Base-by-base conservation (phyloP, 2,113 vertebrate genomes). In the Hystrix brachyura region DNA sequence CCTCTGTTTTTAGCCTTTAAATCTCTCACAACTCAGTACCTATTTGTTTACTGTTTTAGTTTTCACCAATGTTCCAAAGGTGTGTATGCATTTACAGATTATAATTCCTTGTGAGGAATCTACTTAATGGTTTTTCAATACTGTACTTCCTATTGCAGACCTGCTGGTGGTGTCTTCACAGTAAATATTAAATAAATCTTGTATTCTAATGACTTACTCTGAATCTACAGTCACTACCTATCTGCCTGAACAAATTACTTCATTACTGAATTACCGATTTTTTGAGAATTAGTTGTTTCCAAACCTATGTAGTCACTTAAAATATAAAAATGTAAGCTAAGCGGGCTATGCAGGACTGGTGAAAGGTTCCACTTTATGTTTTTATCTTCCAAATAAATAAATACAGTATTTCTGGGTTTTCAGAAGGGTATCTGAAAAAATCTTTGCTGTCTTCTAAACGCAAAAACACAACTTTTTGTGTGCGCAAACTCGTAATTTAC, bases 161-260 rank as follows among this genome's bases (percentile, higher is more conserved):
- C 6, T 11, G 51, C 7, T 7, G 34, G 27, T 34, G 57, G 62
- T 87, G 51, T 51, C n/a, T 79, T 69, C 25, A 53, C 18, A n/a
- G 29, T 19, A 55, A 55, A 55, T 79, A 53, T 18, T 79, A 53
- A 78, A 19, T 79, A n/a, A 38, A 14, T 57, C 18, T 57, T n/a
- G 32, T 17, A 85, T 64, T 65, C 46, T 81, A 89, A 53, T 34
- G 51, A 84, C 43, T 92, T 80, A 87, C 81, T 88, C 18, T 90
- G 81, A 27, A 86, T 81, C 10, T 57, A 23, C 23, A 85, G 34
- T 55, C 59, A 74, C n/a, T 55, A 87, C 2, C 19, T 43, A 92
- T 65, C 79, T 87, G 55, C 85, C n/a, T 84, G 69, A 60, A 15
- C 55, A 60, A n/a, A 51, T 80, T 87, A 83, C 27, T 94, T 38